These are phyloP conservation scores for Halotydeus destructor DNA, from an alignment of 1,140 invertebrate genomes.

Conservation along the genomic window DNA sequence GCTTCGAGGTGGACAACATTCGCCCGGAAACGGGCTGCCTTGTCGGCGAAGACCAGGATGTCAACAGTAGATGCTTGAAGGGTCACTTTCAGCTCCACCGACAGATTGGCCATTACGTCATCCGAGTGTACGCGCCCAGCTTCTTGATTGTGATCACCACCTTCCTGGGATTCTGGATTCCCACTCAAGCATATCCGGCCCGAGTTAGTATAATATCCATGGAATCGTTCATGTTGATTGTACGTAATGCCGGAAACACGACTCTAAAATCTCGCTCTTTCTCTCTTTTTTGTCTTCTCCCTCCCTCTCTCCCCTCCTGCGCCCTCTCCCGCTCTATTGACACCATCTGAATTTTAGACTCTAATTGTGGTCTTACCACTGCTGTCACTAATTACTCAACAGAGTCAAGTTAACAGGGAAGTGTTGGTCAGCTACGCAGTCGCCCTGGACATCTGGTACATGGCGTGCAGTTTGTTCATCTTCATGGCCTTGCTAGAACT, in stretches of 20 bases:
- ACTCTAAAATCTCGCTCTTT: no score
- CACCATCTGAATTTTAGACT: no score
- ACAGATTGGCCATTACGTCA: not conserved
- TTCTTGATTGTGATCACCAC: slow-evolving; percentile 2
- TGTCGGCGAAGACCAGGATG: not conserved
- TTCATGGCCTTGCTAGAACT: slow-evolving; percentile 57
- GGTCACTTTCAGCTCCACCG: not conserved
- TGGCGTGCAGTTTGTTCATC: slow-evolving; percentile 59
- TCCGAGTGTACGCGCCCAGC: not conserved
- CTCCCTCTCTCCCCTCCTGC: no score
- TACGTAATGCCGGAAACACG: no score
- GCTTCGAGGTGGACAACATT: not conserved
- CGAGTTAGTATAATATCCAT: not conserved
- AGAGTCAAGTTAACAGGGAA: slow-evolving; percentile 33
- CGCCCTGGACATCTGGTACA: slow-evolving; percentile 33
- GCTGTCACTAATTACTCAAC: slow-evolving; percentile 41
- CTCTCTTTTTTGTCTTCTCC: no score
- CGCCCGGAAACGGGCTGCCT: not conserved
- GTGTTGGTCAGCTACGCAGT: slow-evolving; percentile 30
- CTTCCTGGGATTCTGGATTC: slow-evolving; percentile 6
- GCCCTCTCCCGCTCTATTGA: no score
- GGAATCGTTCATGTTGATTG: not conserved
- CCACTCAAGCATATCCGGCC: slow-evolving; percentile 4
- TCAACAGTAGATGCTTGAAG: not conserved
- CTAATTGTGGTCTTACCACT: slow-evolving; percentile 29